phyloP scores from a whole-genome alignment of 2,797 vertebrate genomes.

The Avahi laniger region DNA sequence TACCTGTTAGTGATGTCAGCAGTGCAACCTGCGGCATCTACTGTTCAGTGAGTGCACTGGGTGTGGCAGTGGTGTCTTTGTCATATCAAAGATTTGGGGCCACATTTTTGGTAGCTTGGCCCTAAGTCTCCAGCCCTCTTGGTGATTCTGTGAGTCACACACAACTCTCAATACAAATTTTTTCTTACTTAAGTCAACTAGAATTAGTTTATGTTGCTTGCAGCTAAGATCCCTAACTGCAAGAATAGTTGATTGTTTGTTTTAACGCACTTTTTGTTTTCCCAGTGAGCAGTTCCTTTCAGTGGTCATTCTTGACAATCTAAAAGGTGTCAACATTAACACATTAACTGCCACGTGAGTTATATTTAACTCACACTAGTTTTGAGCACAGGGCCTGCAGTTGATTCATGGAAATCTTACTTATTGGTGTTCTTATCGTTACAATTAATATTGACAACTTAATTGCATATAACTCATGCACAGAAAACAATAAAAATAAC shows the following conservation, averaged over 20 bases:
- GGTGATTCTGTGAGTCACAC: neutral
- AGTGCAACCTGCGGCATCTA: rapidly evolving
- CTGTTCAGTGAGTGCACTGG: neutral
- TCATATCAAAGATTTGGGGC: neutral
- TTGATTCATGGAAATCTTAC: too few relatives aligned
- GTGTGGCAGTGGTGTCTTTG: neutral
- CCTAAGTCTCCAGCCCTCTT: neutral
- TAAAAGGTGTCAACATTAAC: neutral
- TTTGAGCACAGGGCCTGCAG: too few relatives aligned
- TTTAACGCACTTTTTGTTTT: neutral
- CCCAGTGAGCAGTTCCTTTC: neutral
- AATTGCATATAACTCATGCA: too few relatives aligned
- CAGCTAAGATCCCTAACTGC: neutral
- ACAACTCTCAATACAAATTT: neutral
- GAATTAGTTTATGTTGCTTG: neutral
- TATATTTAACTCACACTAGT: too few relatives aligned
- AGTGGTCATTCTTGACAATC: neutral
- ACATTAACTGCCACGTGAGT: too few relatives aligned
- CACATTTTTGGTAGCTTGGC: neutral
- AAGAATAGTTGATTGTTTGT: neutral
- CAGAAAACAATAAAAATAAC: too few relatives aligned
- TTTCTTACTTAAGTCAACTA: neutral
- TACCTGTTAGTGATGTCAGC: neutral
- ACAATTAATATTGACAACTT: too few relatives aligned
- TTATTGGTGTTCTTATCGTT: too few relatives aligned